These are phyloP conservation scores for Sitobion miscanthi DNA, from an alignment of 1,140 invertebrate genomes.

Conservation along the genomic window DNA sequence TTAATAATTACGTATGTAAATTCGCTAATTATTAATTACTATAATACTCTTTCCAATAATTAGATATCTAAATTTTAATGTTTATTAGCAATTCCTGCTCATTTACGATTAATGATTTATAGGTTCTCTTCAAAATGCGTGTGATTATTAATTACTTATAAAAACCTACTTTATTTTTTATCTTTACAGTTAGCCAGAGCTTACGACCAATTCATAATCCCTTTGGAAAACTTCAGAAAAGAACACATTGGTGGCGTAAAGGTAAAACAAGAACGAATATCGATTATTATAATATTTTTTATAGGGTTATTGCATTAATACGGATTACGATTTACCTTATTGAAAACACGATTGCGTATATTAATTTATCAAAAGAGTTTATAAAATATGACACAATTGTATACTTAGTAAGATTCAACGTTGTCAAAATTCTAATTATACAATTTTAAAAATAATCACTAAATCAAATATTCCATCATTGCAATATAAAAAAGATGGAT, in stretches of 20 bases:
- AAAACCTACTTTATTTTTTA: constrained; percentile 58
- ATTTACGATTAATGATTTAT: background rate
- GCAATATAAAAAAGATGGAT: no score
- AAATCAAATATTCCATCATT: no score
- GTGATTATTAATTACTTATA: background rate
- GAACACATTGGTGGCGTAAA: constrained; percentile 93
- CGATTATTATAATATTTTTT: background rate
- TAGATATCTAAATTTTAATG: background rate
- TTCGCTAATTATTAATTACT: background rate
- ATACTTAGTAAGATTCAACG: background rate
- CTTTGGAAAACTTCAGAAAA: constrained; percentile 91
- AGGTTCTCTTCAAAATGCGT: background rate
- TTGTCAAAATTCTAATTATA: background rate
- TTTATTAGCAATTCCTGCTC: background rate
- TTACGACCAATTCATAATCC: constrained; percentile 88
- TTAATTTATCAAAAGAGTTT: background rate
- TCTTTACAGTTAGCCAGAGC: constrained; percentile 83
- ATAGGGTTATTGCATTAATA: background rate
- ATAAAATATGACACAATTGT: background rate
- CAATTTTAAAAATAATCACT: no score
- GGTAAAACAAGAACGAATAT: constrained; percentile 65
- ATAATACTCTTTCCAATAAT: background rate
- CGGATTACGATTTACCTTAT: background rate
- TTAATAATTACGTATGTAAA: no score
- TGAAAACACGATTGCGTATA: background rate